Evolutionary conservation across 2,797 vertebrate genomes (phyloP), one percentile per base, ranked within the genome.

Genomic region (Pseudomugil gertrudae): DNA sequence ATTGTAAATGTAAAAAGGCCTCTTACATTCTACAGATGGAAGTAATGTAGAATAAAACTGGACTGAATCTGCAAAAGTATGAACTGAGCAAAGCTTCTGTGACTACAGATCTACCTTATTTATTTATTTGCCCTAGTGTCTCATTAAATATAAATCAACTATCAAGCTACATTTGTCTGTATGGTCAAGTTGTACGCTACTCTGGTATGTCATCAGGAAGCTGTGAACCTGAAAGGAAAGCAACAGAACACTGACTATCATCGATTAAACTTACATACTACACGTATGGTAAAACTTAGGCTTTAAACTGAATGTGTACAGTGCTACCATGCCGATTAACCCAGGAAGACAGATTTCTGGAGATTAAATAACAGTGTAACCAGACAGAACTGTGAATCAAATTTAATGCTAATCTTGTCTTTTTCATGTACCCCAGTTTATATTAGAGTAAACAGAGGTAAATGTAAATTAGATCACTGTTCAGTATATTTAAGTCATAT

Each of bases 121-220:
- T 29, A 45, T 23, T 30, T 27, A 26, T 66, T 27, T 33, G 8
- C 14, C 48, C 26, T 36, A 29, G 30, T 15, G 40, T 11, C 33
- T 66, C 29, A 38, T 74, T 26, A 59, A 77, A 63, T 59, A 80
- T 40, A 50, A 29, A 60, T 69, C n/a, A 60, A 55, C 50, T 63
- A 45, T 48, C 38, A 52, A 33, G 45, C 45, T 63, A 55, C 53
- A 53, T 65, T 32, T 40, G 55, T 50, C 38, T 55, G 53, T 29
- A 19, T 54, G 11, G 51, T 13, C 21, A 57, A 29, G 43, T 40
- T 38, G 24, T 58, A 57, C 67, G 61, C 45, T 60, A 33, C 55
- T 52, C 32, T 33, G 64, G 23, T 1, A 38, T 71, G 52, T 66
- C 10, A 68, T 29, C 61, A 50, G 47, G 66, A 59, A 68, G 45